phyloP scores from a whole-genome alignment of 30 jellyfish, hydroid and myxozoan genomes.

The Pelagia noctiluca region DNA sequence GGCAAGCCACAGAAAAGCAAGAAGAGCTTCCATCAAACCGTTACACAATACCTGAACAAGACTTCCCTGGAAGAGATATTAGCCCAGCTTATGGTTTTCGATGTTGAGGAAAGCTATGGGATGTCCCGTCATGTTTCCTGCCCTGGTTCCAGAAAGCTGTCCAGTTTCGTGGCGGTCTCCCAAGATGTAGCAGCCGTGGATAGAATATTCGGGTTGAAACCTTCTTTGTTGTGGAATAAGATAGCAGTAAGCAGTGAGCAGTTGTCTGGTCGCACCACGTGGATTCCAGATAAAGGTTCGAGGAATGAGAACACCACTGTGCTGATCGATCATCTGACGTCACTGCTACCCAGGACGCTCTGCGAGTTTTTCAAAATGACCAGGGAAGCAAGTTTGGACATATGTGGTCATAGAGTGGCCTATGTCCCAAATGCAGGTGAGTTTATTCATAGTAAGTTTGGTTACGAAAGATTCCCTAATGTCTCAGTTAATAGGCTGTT shows the following conservation, averaged over 20 bases:
- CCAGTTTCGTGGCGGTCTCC: slow-evolving; percentile 58
- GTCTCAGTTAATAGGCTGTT: no score
- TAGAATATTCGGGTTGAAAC: slow-evolving; percentile 61
- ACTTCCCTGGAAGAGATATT: slow-evolving; percentile 43
- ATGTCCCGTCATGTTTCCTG: slow-evolving; percentile 12
- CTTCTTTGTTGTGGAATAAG: slow-evolving; percentile 53
- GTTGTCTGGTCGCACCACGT: slow-evolving; percentile 8
- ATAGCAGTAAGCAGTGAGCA: slow-evolving; percentile 9
- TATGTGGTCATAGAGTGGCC: slow-evolving; percentile 61
- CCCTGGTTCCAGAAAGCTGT: slow-evolving; percentile 66
- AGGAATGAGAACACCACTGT: slow-evolving; percentile 53
- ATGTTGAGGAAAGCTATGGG: background rate
- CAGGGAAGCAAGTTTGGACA: slow-evolving; percentile 46
- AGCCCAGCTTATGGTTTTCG: slow-evolving; percentile 29
- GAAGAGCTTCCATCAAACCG: slow-evolving; percentile 51
- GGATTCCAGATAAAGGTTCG: slow-evolving; percentile 20
- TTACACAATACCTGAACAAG: slow-evolving; percentile 54
- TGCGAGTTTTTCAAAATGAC: slow-evolving; percentile 39
- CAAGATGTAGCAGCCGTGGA: slow-evolving; percentile 72
- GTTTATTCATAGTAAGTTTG: background rate
- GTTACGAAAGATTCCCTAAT: no score
- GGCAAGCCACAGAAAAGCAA: slow-evolving; percentile 60
- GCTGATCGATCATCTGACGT: slow-evolving; percentile 34
- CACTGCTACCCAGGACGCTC: slow-evolving; percentile 50
- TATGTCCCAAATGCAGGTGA: slow-evolving; percentile 48